phyloP scores from a whole-genome alignment of 2,888 invertebrate genomes.

The Eubasilissa splendida region DNA sequence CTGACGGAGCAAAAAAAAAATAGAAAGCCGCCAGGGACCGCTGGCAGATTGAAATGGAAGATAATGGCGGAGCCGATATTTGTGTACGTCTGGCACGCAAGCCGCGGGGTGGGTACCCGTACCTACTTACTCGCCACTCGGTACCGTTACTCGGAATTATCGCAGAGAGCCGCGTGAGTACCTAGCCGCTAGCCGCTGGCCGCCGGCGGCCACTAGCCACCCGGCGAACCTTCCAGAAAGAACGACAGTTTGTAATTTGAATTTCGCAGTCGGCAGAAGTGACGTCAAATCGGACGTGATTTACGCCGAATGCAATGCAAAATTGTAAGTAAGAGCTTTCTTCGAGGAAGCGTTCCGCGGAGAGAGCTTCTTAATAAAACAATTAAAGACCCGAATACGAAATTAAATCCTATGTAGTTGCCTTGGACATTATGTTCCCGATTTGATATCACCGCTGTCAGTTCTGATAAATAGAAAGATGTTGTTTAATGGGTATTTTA shows the following conservation, averaged over 20 bases:
- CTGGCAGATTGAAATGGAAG: conserved; percentile 50
- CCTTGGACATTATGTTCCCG: too few relatives aligned
- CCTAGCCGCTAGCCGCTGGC: background rate
- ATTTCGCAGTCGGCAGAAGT: background rate
- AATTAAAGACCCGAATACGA: too few relatives aligned
- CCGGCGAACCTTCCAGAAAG: background rate
- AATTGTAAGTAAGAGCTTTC: too few relatives aligned
- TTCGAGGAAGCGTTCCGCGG: too few relatives aligned
- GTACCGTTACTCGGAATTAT: conserved; percentile 20
- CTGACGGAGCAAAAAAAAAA: conserved; percentile 35
- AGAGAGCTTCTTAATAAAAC: too few relatives aligned
- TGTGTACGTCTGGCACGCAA: conserved; percentile 37
- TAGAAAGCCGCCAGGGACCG: conserved; percentile 46
- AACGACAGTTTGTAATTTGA: background rate
- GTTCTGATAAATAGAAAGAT: too few relatives aligned
- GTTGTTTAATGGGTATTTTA: too few relatives aligned
- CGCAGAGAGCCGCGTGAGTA: background rate
- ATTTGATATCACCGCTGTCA: too few relatives aligned
- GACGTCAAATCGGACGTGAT: too few relatives aligned
- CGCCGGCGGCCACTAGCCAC: background rate
- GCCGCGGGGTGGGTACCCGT: conserved; percentile 20
- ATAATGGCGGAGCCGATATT: conserved; percentile 57
- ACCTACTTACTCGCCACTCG: conserved; percentile 3
- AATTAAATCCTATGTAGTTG: too few relatives aligned
- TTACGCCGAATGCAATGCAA: too few relatives aligned